Evolutionary conservation across 2,888 invertebrate species (phyloP).

Genomic region (Diarsia mendica): DNA sequence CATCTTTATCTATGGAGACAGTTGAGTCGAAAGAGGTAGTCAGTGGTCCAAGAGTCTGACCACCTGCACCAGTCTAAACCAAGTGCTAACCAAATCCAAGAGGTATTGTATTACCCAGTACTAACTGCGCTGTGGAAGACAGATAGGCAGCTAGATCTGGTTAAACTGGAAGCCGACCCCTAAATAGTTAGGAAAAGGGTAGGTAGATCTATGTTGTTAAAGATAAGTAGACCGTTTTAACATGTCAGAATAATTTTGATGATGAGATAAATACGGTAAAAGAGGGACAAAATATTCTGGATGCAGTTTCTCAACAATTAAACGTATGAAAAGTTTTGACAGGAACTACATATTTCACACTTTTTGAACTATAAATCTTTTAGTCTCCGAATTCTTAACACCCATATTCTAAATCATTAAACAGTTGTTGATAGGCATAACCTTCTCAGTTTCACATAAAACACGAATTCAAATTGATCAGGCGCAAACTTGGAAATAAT

Average conservation of each 20-base stretch:
- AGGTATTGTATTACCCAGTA: no score
- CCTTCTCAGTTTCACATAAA: slow-evolving; percentile 24
- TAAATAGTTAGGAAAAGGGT: not conserved
- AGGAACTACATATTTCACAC: not conserved
- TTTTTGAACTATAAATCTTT: not conserved
- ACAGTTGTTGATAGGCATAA: slow-evolving; percentile 1
- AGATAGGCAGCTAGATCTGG: no score
- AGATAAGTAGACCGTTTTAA: not conserved
- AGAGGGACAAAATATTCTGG: no score
- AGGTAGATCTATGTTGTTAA: not conserved
- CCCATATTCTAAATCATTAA: not conserved
- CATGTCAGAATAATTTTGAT: not conserved
- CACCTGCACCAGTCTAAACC: no score
- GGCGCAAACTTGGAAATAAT: slow-evolving; percentile 24
- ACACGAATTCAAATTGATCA: slow-evolving; percentile 45
- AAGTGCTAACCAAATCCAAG: no score
- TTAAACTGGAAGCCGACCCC: not conserved
- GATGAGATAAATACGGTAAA: no score
- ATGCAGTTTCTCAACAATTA: not conserved
- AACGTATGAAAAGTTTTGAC: not conserved
- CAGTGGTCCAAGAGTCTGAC: not conserved
- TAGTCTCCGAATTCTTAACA: not conserved
- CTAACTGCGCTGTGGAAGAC: no score
- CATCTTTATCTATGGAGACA: not conserved
- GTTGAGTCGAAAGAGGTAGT: not conserved